Base-by-base conservation (phyloP, 1,140 invertebrate species). In the Drosophila jambulina region DNA sequence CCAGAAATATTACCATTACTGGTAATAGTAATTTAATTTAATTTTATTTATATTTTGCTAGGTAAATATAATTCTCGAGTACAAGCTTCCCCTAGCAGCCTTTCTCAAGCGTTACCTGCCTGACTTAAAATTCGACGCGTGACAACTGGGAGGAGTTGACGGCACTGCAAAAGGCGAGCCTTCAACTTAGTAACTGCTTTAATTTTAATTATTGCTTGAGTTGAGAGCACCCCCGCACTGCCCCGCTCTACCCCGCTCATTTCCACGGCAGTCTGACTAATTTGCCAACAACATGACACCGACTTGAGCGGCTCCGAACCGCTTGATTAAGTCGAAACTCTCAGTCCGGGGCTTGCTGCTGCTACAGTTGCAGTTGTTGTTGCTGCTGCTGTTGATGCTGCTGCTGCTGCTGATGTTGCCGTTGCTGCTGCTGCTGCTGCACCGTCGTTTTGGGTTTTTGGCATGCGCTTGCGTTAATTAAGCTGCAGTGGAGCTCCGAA, bases 251-350 rank as follows among this genome's bases (percentile, higher is more conserved):
- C 32, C 32, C 32, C 32, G 43, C 29, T 49, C 19, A 21, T 43
- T 68, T 49, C 53, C 49, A 42, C 38, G 57, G 51, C 40, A 62
- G 53, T 48, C 80, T 83, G 84, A 87, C 84, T 87, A 87, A 87
- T 87, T 87, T 87, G 84, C 84, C 85, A 77, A 68, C 84, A 88
- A 88, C 84, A 87, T 87, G 84, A 87, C 84, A 84, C 68, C 75
- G 68, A 72, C 68, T 68, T 56, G 72, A 72, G 76, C 53, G 57
- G 51, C 57, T 57, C 51, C 53, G 74, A 81, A 65, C 78, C 77
- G 72, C 57, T 75, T 87, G 84, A 87, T 87, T 88, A 87, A 88
- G 84, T 88, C 79, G 77, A 87, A 71, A 68, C 78, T 80, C 80
- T 87, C 84, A 70, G 61, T 61, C 43, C 48, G 51, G 42, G 43